Conservation (phyloP, 1,140 invertebrate species). For the Apis mellifera region Amel_HAv3.1 CM009931.2:21988001-21988500, state of each 20-base stretch:
- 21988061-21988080: constrained; percentile 65
- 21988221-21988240: constrained; percentile 41
- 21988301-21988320: constrained; percentile 68
- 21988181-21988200: background rate
- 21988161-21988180: constrained; percentile 53
- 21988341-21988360: constrained; percentile 20
- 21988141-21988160: constrained; percentile 22
- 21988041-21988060: constrained; percentile 65
- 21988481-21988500: background rate
- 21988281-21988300: constrained; percentile 66
- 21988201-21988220: background rate
- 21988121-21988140: constrained; percentile 48
- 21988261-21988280: constrained; percentile 63
- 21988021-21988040: constrained; percentile 54
- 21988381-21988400: constrained; percentile 10
- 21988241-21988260: constrained; percentile 28
- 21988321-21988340: constrained; percentile 37
- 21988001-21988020: background rate
- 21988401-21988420: background rate
- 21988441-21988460: no score
- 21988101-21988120: constrained; percentile 68
- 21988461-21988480: background rate
- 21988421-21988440: no score
- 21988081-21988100: constrained; percentile 47
- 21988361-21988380: background rate